These are phyloP conservation scores for Eupithecia centaureata DNA, from an alignment of 2,888 invertebrate genomes.

Conservation along the genomic window DNA sequence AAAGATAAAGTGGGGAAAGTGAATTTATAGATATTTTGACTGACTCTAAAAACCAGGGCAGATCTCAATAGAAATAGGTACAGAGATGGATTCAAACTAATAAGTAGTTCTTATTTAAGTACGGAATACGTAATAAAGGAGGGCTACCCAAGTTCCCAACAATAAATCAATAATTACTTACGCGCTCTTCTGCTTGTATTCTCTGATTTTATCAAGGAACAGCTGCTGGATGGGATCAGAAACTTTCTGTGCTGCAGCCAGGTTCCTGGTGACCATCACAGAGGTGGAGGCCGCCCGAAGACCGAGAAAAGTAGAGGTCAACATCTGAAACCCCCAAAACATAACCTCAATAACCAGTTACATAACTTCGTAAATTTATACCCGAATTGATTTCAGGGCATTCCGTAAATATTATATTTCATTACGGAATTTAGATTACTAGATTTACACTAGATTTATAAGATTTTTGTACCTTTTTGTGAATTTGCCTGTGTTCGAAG, in stretches of 20 bases:
- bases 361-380: slow-evolving; percentile 56
- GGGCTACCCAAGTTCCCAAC: neutral
- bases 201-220: slow-evolving; percentile 95
- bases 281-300: slow-evolving; percentile 79
- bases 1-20: neutral
- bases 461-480: slow-evolving; percentile 53
- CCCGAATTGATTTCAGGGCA: neutral
- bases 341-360: slow-evolving; percentile 70
- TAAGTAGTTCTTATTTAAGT: neutral
- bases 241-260: slow-evolving; percentile 90
- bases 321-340: slow-evolving; percentile 78
- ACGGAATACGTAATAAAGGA: neutral
- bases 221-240: slow-evolving; percentile 96
- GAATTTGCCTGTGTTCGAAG: slow-evolving; percentile 46
- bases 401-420: neutral
- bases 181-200: slow-evolving; percentile 94
- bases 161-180: slow-evolving; percentile 77
- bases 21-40: neutral
- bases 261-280: slow-evolving; percentile 85
- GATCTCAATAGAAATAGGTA: neutral
- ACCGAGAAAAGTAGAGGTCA: slow-evolving; percentile 81
- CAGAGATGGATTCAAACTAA: too few relatives aligned
- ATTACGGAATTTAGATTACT: too few relatives aligned
- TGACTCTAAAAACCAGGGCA: neutral
- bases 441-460: slow-evolving; percentile 12